Base-by-base conservation (phyloP, 2,113 vertebrate species). In the Grus americana region DNA sequence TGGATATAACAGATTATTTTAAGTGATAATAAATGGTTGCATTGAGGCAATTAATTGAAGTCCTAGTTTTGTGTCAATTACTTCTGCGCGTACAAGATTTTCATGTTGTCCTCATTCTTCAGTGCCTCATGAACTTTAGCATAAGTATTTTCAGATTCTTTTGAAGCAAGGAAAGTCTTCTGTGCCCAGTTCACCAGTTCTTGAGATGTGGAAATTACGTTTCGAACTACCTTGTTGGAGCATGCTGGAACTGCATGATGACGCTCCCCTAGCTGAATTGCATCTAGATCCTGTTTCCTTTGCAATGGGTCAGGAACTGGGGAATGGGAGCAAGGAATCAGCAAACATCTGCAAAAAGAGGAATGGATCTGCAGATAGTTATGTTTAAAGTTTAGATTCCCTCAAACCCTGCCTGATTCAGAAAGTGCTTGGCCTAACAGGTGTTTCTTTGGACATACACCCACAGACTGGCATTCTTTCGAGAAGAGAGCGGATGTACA, bases 401-500 rank as follows among this genome's bases (percentile, higher is more conserved):
- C 14, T 61, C 26, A 62, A 71, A 40, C 47, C 6, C 24, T 47
- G 40, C 47, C 34, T 62, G 14, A 46, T 54, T 85, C 46, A 36
- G 54, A 62, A 79, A 62, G 14, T n/a, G 10, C 47, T 62, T 0
- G 0, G 38, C 23, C 40, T 0, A 0, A 11, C 23, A 55, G 40
- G 22, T 29, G 40, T 47, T 71, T 63, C 49, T 63, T 62, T 88
- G 32, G n/a, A 47, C 40, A n/a, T 6, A 3, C 18, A 22, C 14
- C 18, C 18, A 16, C 40, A 71, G 19, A 20, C 15, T 29, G 49
- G 23, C 8, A 11, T 79, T 63, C 49, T 38, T 79, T 55, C 57
- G 18, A 29, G 11, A 63, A 47, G 49, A n/a, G 12, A 34, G 29
- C 18, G 47, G 40, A 20, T 20, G 14, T 34, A 63, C 8, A 3